A percentile compares a stretch with the other conserved stretches of the same genome.
These are phyloP conservation scores for Bursaphelenchus okinawaensis DNA, from an alignment of 2,888 invertebrate species.

Conservation along the genomic window DNA sequence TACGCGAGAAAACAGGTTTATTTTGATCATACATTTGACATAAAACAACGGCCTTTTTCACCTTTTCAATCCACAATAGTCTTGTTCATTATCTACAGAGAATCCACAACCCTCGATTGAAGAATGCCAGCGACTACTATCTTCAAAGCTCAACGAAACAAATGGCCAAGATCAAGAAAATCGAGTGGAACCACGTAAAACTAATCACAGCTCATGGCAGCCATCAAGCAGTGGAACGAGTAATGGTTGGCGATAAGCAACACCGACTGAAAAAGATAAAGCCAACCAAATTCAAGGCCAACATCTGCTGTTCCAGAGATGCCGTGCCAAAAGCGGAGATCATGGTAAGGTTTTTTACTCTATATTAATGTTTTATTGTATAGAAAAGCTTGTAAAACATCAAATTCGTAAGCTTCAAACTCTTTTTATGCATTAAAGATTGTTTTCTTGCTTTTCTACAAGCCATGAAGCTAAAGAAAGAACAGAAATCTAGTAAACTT, in stretches of 20 bases:
- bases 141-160: conserved; percentile 3
- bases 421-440: too few species aligned
- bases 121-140: conserved; percentile 12
- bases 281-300: not conserved
- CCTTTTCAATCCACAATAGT: not conserved
- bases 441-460: too few species aligned
- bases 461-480: too few species aligned
- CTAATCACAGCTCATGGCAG: conserved; percentile 18
- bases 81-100: not conserved
- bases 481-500: too few species aligned
- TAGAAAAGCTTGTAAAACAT: not conserved
- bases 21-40: too few species aligned
- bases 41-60: too few species aligned
- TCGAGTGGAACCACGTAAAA: conserved; percentile 13
- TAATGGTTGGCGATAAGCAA: conserved; percentile 5
- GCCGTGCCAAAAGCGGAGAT: conserved; percentile 9
- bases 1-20: too few species aligned
- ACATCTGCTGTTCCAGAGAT: not conserved
- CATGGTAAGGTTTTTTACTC: not conserved
- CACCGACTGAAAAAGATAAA: conserved; percentile 7
- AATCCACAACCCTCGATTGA: conserved; percentile 6
- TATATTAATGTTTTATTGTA: too few species aligned
- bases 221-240: conserved; percentile 20
- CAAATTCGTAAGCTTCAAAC: too few species aligned
- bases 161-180: conserved; percentile 14